Evolutionary conservation across 2,888 invertebrate genomes (phyloP).

Genomic region (Salpingus planirostris): DNA sequence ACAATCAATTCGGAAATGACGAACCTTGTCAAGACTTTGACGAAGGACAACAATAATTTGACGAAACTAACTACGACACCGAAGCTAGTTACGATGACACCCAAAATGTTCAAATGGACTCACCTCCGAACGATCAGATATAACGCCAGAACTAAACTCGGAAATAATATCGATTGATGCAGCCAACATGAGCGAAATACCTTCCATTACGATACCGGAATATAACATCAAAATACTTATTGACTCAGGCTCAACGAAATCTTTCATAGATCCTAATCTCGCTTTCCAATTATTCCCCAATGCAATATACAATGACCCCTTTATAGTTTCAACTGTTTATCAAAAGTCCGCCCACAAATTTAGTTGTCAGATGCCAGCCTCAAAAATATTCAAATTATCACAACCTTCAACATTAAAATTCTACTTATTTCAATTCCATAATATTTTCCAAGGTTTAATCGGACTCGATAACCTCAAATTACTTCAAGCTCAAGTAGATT

Average conservation of each 20-base stretch:
- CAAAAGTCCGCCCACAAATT: slow-evolving; percentile 2
- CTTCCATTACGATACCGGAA: slow-evolving; percentile 11
- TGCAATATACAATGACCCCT: too few relatives aligned
- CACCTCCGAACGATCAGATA: not conserved
- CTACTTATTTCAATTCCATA: slow-evolving; percentile 10
- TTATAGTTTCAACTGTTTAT: slow-evolving; percentile 6
- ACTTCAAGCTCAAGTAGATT: slow-evolving; percentile 5
- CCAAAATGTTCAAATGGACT: not conserved
- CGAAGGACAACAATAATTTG: not conserved
- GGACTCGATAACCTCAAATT: slow-evolving; percentile 4
- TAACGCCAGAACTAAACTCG: too few relatives aligned
- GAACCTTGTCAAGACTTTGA: too few relatives aligned
- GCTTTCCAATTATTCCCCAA: slow-evolving; percentile 10
- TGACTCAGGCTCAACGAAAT: slow-evolving; percentile 13
- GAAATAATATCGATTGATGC: not conserved
- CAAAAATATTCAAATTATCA: too few relatives aligned
- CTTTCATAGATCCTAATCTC: slow-evolving; percentile 13
- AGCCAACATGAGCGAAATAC: not conserved
- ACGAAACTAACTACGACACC: too few relatives aligned
- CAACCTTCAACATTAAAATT: too few relatives aligned
- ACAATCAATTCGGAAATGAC: not conserved
- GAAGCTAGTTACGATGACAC: not conserved
- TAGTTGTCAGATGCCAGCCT: too few relatives aligned
- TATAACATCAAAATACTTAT: slow-evolving; percentile 14
- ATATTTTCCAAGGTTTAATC: slow-evolving; percentile 2